A percentile compares a stretch with the other conserved stretches of the same genome.
These are phyloP conservation scores for Leptobrachium ailaonicum DNA, from an alignment of 2,113 vertebrate species.

Conservation along the genomic window DNA sequence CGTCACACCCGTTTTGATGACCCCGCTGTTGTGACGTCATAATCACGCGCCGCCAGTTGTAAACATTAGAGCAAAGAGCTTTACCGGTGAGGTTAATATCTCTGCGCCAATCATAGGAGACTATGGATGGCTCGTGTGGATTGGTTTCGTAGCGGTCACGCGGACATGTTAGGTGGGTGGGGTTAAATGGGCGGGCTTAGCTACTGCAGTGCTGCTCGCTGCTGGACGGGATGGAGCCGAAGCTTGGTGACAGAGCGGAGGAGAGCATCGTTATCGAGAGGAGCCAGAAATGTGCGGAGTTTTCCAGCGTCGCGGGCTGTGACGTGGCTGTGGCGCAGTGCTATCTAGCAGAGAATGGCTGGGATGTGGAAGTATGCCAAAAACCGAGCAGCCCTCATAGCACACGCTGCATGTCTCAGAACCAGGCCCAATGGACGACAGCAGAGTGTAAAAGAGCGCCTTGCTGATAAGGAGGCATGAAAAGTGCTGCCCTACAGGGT, in stretches of 20 bases:
- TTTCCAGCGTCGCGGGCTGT: slow-evolving; percentile 68
- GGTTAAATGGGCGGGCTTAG: not conserved
- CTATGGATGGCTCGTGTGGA: not conserved
- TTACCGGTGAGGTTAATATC: not conserved
- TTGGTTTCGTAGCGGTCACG: not conserved
- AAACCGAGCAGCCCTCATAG: no score
- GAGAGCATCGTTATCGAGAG: slow-evolving; percentile 59
- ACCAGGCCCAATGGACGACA: no score
- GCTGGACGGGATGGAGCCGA: no score
- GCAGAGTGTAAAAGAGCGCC: no score
- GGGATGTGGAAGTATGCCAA: slow-evolving; percentile 81
- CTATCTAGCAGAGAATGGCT: slow-evolving; percentile 76
- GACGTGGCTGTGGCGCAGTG: slow-evolving; percentile 71
- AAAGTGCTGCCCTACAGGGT: no score
- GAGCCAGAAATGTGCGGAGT: slow-evolving; percentile 72
- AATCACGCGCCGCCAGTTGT: no score
- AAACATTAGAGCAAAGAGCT: no score
- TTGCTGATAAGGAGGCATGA: no score
- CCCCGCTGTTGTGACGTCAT: no score
- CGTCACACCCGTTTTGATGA: no score
- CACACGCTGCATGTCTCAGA: no score
- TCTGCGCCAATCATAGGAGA: not conserved
- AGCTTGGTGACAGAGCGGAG: not conserved
- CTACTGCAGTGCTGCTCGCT: fast-evolving
- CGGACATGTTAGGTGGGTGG: slow-evolving; percentile 3